Percentiles rank a stretch among this genome's conserved stretches.
Evolutionary conservation across 2,797 vertebrate genomes (phyloP).

Genomic region (Xenentodon cancila): DNA sequence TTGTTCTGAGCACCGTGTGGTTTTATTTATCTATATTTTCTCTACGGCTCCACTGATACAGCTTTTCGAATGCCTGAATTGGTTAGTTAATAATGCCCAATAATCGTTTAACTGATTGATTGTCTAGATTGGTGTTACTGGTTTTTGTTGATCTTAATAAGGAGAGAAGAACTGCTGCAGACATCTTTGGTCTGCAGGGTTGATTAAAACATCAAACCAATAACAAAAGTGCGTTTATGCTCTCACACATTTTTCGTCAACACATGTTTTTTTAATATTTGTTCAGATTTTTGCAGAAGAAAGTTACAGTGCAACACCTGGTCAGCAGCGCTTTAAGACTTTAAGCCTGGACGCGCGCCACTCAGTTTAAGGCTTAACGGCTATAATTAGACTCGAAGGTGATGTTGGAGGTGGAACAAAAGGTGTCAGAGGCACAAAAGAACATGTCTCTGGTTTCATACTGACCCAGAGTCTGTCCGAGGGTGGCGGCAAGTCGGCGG

Average conservation of each 20-base stretch:
- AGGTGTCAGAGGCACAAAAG: background rate
- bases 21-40: no score
- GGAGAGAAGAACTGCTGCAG: no score
- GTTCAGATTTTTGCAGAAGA: conserved; percentile 12
- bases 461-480: conserved; percentile 48
- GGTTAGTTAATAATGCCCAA: no score
- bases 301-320: conserved; percentile 63
- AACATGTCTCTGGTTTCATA: conserved; percentile 7
- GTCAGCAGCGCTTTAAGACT: conserved; percentile 41
- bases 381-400: conserved; percentile 16
- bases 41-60: no score
- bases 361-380: conserved; percentile 18
- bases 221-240: no score
- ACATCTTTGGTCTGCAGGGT: no score
- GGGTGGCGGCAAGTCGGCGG: background rate
- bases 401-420: background rate
- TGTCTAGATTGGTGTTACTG: no score
- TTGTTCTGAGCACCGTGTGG: no score
- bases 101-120: no score
- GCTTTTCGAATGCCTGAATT: no score
- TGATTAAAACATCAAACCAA: no score
- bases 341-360: conserved; percentile 9
- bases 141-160: no score
- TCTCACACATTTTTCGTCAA: background rate
- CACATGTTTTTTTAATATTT: background rate